Evolutionary conservation across 2,888 invertebrate genomes (phyloP), one percentile per base, ranked within the genome.

Genomic region (Adela reaumurella): DNA sequence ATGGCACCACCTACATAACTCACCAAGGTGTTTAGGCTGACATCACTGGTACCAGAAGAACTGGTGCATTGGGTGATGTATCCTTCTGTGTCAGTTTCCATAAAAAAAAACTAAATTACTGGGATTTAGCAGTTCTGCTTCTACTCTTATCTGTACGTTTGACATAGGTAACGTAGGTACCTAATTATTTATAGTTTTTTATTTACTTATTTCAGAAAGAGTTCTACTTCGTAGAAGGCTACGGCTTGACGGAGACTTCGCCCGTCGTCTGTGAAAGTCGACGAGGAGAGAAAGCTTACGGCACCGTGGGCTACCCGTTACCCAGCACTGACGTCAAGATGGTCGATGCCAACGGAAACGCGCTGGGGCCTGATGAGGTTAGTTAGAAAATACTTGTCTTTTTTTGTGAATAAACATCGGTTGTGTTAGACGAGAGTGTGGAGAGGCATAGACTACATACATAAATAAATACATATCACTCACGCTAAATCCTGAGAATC

Each of bases 191-290:
- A n/a, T n/a, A n/a, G n/a, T n/a, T n/a, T n/a, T n/a, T n/a, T n/a
- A n/a, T n/a, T n/a, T n/a, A n/a, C n/a, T n/a, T 19, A 49, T 62
- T 61, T 10, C 59, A 76, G 74, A 58, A 56, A 2, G 56, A 62
- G 0, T 45, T 67, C 1, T 51, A 57, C 1, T 67, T 80, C 20
- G 18, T 55, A 16, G 77, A 85, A 78, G 85, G 82, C 5, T 87
- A 87, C 58, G 90, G 90, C 2, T 71, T 89, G 70, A 88, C 89
- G 0, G 90, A 91, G 65, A 69, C 85, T 1, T 80, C 84, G 0
- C 86, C 87, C 1, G 71, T 83, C 1, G 68, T 81, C 0, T 64
- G 81, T 1, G 46, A 79, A 6, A 64, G 67, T 43, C 59, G 62
- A 1, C 45, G 47, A 1, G 64, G 63, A 0, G 56, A 54, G 17